Evolutionary conservation across 2,797 vertebrate genomes (phyloP).

Genomic region (Lates japonicus): DNA sequence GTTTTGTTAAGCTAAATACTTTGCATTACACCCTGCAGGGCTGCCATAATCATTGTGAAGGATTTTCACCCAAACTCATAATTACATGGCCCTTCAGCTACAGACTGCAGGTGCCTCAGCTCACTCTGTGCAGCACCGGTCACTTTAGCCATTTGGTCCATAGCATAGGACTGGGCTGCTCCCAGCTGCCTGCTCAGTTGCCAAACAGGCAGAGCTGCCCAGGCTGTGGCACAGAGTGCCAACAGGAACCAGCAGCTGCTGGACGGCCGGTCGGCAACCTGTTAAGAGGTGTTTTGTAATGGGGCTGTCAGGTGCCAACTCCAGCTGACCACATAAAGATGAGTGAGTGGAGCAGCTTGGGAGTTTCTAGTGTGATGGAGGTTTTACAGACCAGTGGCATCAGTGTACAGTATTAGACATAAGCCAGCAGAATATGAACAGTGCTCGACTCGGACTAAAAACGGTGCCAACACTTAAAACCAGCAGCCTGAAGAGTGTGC

Average conservation of each 20-base stretch:
- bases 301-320: constrained; percentile 52
- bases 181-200: constrained; percentile 48
- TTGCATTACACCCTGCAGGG: not conserved
- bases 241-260: constrained; percentile 66
- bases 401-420: constrained; percentile 24
- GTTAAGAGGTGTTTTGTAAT: constrained; percentile 65
- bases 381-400: constrained; percentile 24
- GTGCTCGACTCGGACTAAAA: constrained; percentile 6
- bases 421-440: constrained; percentile 23
- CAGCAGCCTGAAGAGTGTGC: not conserved
- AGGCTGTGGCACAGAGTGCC: constrained; percentile 18
- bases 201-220: constrained; percentile 43
- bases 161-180: constrained; percentile 27
- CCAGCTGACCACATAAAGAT: constrained; percentile 62
- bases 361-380: constrained; percentile 22
- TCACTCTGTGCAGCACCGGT: constrained; percentile 15
- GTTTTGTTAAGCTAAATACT: not conserved
- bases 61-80: not conserved
- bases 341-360: constrained; percentile 47
- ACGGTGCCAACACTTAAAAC: not conserved
- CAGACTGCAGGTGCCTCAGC: constrained; percentile 38
- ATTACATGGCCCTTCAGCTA: constrained; percentile 5
- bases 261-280: constrained; percentile 49
- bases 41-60: not conserved
- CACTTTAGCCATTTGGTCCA: constrained; percentile 28